These are phyloP conservation scores for Phylloscopus whistleri DNA, from an alignment of 2,113 vertebrate species.

Conservation along the genomic window DNA sequence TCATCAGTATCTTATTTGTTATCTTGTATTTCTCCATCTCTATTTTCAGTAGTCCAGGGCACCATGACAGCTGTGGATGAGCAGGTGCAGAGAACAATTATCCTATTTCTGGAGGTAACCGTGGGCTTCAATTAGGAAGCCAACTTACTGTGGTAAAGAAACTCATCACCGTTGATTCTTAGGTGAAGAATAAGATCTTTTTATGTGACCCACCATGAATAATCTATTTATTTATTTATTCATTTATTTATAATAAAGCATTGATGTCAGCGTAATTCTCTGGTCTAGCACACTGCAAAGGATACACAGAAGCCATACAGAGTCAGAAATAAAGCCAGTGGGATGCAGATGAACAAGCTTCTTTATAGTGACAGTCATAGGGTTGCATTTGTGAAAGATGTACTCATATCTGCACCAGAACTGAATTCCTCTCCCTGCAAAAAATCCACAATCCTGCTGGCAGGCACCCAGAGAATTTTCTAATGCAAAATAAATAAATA, in stretches of 20 bases:
- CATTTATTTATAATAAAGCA: constrained; percentile 4
- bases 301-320: not conserved
- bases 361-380: not conserved
- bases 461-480: not conserved
- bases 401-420: not conserved
- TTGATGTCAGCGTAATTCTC: not conserved
- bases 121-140: not conserved
- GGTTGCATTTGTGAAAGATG: not conserved
- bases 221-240: not conserved
- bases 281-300: not conserved
- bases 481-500: constrained; percentile 54
- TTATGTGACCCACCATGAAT: not conserved
- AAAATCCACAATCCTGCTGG: not conserved
- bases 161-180: not conserved
- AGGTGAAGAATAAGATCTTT: not conserved
- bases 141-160: not conserved
- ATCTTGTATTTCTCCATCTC: not conserved
- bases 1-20: not conserved
- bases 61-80: not conserved
- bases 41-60: not conserved
- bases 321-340: not conserved
- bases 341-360: not conserved
- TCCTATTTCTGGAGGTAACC: not conserved
- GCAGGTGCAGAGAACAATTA: constrained; percentile 6
- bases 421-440: not conserved